A percentile compares a stretch with the other conserved stretches of the same genome.
Conservation (phyloP, 2,888 invertebrate species). For the Polymixis flavicincta region DNA sequence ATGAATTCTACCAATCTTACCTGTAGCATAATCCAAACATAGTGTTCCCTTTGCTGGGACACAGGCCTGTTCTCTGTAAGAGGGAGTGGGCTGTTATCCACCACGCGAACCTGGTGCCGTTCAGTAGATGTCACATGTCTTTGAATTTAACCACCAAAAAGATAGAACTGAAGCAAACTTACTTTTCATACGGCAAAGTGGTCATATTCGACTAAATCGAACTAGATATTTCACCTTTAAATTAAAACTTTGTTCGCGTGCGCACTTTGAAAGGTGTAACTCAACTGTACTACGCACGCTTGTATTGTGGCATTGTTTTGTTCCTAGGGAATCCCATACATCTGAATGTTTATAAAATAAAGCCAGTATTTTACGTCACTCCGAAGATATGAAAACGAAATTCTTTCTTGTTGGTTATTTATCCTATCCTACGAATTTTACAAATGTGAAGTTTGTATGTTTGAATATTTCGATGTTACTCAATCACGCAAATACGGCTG, state of each 20-base stretch:
- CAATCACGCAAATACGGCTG: too few relatives aligned
- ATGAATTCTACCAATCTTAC: not conserved
- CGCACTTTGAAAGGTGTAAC: not conserved
- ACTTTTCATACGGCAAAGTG: conserved; percentile 56
- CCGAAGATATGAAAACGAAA: conserved; percentile 8
- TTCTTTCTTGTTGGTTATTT: conserved; percentile 4
- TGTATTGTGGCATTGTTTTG: not conserved
- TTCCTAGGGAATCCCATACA: conserved; percentile 39
- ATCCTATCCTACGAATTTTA: not conserved
- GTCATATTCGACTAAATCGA: conserved; percentile 26
- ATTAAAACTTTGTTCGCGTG: not conserved
- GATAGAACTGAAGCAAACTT: conserved; percentile 26
- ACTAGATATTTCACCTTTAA: conserved; percentile 7
- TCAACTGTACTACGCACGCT: conserved; percentile 16
- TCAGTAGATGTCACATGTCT: too few relatives aligned
- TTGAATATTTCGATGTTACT: too few relatives aligned
- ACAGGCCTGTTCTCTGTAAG: too few relatives aligned
- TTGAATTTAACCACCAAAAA: not conserved
- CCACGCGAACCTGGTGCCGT: too few relatives aligned
- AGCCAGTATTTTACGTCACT: conserved; percentile 14
- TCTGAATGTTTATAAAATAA: conserved; percentile 25
- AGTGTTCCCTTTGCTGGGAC: too few relatives aligned
- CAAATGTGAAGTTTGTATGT: too few relatives aligned
- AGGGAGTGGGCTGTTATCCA: too few relatives aligned
- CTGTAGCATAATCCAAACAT: not conserved